Conservation (phyloP, 2,113 vertebrate species). For the Anarhynchus alexandrinus region DNA sequence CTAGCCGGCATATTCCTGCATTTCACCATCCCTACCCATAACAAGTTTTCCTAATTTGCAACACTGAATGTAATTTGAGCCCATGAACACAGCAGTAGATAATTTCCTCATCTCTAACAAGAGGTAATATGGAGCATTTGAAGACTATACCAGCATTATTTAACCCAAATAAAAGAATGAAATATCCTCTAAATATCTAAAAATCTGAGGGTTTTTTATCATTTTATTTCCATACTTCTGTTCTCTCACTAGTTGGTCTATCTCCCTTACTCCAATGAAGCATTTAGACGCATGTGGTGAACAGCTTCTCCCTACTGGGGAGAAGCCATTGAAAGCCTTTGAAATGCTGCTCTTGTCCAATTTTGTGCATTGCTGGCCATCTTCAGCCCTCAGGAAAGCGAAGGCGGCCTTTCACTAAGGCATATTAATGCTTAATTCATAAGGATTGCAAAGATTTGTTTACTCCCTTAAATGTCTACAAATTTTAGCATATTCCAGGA, state of each 20-base stretch:
- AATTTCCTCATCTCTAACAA: neutral
- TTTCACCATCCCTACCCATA: neutral
- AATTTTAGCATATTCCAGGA: neutral
- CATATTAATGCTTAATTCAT: neutral
- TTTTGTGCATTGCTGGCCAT: neutral
- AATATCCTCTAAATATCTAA: neutral
- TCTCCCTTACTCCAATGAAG: neutral
- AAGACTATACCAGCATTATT: fast-evolving
- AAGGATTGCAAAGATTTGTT: neutral
- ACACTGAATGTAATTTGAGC: neutral
- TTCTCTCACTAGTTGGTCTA: neutral
- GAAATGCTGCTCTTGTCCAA: neutral
- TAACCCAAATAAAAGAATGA: neutral
- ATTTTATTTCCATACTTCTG: neutral
- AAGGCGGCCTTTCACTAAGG: neutral
- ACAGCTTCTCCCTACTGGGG: neutral
- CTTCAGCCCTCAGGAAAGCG: neutral
- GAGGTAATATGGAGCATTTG: neutral
- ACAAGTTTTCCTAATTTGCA: neutral
- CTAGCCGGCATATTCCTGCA: neutral
- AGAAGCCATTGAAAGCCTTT: too few relatives aligned
- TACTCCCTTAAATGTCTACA: neutral
- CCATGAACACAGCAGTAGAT: neutral
- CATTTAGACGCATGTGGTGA: neutral
- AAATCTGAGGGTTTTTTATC: fast-evolving